Percentiles rank a stretch among this genome's conserved stretches.
Evolutionary conservation across 2,888 invertebrate species (phyloP).

Genomic region (Rotaria macrura): DNA sequence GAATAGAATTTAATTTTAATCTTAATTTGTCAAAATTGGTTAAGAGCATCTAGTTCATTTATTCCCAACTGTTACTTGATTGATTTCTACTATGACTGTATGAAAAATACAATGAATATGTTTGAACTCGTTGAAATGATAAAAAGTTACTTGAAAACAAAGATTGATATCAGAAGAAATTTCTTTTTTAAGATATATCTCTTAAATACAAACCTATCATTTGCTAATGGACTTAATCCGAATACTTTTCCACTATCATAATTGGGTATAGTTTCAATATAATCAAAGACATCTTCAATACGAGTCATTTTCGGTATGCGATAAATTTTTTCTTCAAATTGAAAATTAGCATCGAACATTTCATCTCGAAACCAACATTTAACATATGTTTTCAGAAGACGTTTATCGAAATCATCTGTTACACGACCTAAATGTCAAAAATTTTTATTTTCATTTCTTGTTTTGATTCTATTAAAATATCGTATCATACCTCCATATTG

Average conservation of each 20-base stretch:
- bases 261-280: slow-evolving; percentile 43
- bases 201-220: slow-evolving; percentile 34
- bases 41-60: too few relatives aligned
- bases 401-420: slow-evolving; percentile 51
- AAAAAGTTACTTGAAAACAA: too few relatives aligned
- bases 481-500: slow-evolving; percentile 44
- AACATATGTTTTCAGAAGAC: slow-evolving; percentile 49
- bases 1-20: too few relatives aligned
- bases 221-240: slow-evolving; percentile 50
- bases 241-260: slow-evolving; percentile 50
- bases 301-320: slow-evolving; percentile 46
- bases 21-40: too few relatives aligned
- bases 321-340: slow-evolving; percentile 47
- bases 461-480: too few relatives aligned
- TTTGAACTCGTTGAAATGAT: too few relatives aligned
- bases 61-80: too few relatives aligned
- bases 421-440: slow-evolving; percentile 42
- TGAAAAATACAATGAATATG: too few relatives aligned
- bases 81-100: too few relatives aligned
- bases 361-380: slow-evolving; percentile 49
- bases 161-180: too few relatives aligned
- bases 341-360: slow-evolving; percentile 46
- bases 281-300: slow-evolving; percentile 44
- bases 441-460: background rate
- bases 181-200: too few relatives aligned